Base-by-base conservation (phyloP, 2,888 invertebrate species). In the Listrodromus nycthemerus region DNA sequence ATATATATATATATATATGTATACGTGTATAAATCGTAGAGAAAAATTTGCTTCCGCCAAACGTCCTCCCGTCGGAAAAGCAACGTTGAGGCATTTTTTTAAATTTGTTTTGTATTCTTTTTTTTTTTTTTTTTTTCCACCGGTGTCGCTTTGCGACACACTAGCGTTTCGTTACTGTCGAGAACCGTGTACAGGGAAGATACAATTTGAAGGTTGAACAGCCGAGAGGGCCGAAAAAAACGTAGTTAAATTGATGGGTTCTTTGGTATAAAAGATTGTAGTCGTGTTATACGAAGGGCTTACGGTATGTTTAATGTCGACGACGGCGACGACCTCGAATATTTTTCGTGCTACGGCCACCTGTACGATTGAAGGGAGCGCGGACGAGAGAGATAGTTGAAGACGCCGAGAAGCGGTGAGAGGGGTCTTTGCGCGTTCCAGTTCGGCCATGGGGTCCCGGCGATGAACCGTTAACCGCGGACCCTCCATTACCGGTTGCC, bases 321-420 rank as follows among this genome's bases (percentile, higher is more conserved):
- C 67, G 30, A 71, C 58, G 66, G 73, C 73, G 80, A 48, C 77
- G 82, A 80, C 79, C 77, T 80, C 83, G 73, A 83, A 83, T 74
- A 58, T 70, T 63, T 69, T 69, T 52, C 63, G 80, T 65, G 80
- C 24, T 73, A 61, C 69, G 80, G 73, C 83, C 83, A 84, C 83
- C 86, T 85, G 85, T 87, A 78, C 83, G 84, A 84, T 83, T 83
- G 81, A 82, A 84, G 83, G 86, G 85, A 85, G 58, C 24, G 63
- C 37, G 81, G 30, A 30, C 37, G 50, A 61, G 63, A 69, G 67
- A 83, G 63, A 61, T 41, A 78, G 66, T 70, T 50, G 52, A 78
- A 78, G 63, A 66, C 27, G 52, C 37, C 24, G 50, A 52, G n/a
- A 50, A 37, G 41, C n/a, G 48, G 41, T 19, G 19, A 65, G 58